phyloP scores from a whole-genome alignment of 2,113 vertebrate species.

The Saguinus midas region DNA sequence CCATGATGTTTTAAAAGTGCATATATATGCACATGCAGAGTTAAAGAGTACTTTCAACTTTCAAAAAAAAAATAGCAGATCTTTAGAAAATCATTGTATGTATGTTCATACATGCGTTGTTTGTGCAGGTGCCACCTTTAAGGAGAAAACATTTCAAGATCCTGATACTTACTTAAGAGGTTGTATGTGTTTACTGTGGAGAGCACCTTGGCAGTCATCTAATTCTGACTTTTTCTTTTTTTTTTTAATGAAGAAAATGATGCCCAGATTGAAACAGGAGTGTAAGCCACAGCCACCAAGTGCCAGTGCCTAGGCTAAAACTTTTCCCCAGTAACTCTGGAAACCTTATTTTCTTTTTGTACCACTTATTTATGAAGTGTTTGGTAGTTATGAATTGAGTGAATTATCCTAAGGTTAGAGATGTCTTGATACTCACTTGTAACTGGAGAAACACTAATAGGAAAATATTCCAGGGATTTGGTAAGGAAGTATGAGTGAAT shows the following conservation, averaged over 20 bases:
- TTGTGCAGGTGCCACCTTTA: not conserved
- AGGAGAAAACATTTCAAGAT: not conserved
- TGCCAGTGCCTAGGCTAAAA: not conserved
- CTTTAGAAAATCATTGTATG: not conserved
- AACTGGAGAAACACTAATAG: not conserved
- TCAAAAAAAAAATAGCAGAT: not conserved
- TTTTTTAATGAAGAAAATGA: not conserved
- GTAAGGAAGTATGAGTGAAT: not conserved
- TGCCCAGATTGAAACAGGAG: not conserved
- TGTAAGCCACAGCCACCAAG: not conserved
- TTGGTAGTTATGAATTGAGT: not conserved
- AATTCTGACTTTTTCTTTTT: not conserved
- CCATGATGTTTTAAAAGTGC: not conserved
- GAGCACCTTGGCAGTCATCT: not conserved
- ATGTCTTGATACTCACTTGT: not conserved
- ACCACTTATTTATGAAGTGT: not conserved
- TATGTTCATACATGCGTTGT: rapidly evolving
- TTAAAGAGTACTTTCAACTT: constrained; percentile 25
- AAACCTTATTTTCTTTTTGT: not conserved
- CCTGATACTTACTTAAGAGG: not conserved
- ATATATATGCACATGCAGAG: not conserved
- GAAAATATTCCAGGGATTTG: not conserved
- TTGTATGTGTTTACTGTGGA: not conserved
- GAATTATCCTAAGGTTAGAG: not conserved
- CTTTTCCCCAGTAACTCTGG: not conserved